These are phyloP conservation scores for Athene noctua DNA, from an alignment of 2,113 vertebrate species.

Conservation along the genomic window DNA sequence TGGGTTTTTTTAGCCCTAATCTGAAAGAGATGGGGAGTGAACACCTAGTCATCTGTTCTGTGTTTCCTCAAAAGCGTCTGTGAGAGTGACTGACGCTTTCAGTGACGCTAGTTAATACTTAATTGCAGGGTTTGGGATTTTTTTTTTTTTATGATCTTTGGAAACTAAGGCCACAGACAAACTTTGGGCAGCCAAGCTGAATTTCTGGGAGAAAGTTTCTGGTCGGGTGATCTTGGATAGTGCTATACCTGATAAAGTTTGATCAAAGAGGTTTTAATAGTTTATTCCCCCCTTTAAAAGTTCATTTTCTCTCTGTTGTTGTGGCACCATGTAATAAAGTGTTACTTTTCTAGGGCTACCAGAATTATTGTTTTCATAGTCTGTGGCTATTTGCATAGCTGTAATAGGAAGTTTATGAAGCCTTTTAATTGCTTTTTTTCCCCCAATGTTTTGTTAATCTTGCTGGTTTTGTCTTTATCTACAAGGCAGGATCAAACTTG, in stretches of 20 bases:
- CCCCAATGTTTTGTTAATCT: not conserved
- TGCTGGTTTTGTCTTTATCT: constrained; percentile 31
- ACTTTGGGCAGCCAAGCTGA: not conserved
- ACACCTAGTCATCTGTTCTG: not conserved
- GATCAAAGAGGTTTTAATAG: not conserved
- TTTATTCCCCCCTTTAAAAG: not conserved
- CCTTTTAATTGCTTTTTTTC: not conserved
- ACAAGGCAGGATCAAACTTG: constrained; percentile 29
- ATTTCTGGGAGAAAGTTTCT: not conserved
- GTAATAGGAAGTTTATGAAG: constrained; percentile 13
- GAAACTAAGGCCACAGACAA: not conserved
- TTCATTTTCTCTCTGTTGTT: not conserved
- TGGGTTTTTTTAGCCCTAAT: not conserved
- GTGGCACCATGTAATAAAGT: not conserved
- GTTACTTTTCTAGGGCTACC: not conserved
- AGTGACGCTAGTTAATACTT: not conserved
- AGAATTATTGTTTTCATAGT: not conserved
- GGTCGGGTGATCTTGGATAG: not conserved
- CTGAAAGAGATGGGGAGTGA: not conserved
- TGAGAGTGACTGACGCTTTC: not conserved
- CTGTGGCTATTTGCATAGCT: not conserved
- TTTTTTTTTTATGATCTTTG: not conserved
- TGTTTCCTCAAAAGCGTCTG: not conserved
- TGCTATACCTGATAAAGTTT: not conserved
- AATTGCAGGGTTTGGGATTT: not conserved